Evolutionary conservation across 1,140 invertebrate genomes (phyloP).

Genomic region (Drosophila novamexicana): DNA sequence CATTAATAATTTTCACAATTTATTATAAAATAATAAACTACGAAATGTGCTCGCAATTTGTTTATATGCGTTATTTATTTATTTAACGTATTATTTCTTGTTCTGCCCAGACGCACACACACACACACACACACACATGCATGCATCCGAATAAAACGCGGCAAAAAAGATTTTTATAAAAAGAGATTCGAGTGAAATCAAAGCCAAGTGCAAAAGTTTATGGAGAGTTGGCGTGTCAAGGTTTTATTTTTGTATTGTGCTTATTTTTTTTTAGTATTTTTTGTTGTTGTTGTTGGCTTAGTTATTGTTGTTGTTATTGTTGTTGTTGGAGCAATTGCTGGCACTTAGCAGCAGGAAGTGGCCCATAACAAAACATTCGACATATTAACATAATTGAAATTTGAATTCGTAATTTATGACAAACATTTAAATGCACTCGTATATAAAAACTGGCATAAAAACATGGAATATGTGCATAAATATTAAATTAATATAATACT

Average conservation of each 20-base stretch:
- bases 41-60: constrained; percentile 34
- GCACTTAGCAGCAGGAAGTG: constrained; percentile 49
- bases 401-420: constrained; percentile 3
- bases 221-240: constrained; percentile 57
- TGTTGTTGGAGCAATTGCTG: constrained; percentile 11
- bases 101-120: constrained; percentile 4
- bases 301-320: constrained; percentile 7
- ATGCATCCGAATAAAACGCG: not conserved
- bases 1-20: constrained; percentile 73
- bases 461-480: not conserved
- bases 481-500: not conserved
- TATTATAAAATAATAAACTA: constrained; percentile 69
- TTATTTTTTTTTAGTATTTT: constrained; percentile 11
- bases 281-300: not conserved
- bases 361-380: constrained; percentile 66
- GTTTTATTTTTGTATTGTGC: not conserved
- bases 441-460: not conserved
- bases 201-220: constrained; percentile 38
- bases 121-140: not conserved
- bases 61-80: constrained; percentile 67
- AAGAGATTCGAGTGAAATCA: constrained; percentile 12
- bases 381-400: constrained; percentile 68
- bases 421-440: constrained; percentile 1
- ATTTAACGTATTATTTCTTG: constrained; percentile 27
- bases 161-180: not conserved